These are phyloP conservation scores for Lamellibrachia columna DNA, from an alignment of 2,888 invertebrate genomes.

Conservation along the genomic window DNA sequence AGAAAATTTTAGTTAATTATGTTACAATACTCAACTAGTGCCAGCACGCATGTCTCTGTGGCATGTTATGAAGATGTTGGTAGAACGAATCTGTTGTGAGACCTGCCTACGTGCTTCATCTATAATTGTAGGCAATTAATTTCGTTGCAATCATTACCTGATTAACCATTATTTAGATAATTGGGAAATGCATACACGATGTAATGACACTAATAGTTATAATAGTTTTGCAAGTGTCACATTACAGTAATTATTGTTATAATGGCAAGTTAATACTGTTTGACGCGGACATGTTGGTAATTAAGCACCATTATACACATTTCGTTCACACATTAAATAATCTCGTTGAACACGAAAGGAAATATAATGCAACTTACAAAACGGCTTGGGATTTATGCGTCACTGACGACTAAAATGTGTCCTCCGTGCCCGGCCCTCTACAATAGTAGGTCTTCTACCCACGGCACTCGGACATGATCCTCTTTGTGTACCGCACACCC, in stretches of 20 bases:
- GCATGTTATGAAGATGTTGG: neutral
- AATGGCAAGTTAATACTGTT: neutral
- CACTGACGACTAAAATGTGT: too few relatives aligned
- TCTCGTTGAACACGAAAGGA: neutral
- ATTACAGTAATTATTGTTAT: neutral
- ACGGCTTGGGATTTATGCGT: too few relatives aligned
- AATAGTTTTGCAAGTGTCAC: neutral
- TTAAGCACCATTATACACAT: neutral
- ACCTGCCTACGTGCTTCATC: neutral
- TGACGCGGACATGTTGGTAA: neutral
- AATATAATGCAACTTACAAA: neutral
- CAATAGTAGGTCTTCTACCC: too few relatives aligned
- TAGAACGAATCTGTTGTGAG: neutral
- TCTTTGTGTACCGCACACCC: too few relatives aligned
- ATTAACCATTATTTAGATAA: neutral
- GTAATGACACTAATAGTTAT: neutral
- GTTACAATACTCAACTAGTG: neutral
- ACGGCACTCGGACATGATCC: too few relatives aligned
- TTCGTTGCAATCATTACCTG: neutral
- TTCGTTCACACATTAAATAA: neutral
- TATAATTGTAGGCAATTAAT: neutral
- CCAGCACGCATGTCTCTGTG: neutral
- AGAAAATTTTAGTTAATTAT: neutral
- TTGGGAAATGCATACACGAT: neutral
- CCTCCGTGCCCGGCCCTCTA: too few relatives aligned